Conservation (phyloP, 2,888 invertebrate species). For the Lepidochrysops patricia region DNA sequence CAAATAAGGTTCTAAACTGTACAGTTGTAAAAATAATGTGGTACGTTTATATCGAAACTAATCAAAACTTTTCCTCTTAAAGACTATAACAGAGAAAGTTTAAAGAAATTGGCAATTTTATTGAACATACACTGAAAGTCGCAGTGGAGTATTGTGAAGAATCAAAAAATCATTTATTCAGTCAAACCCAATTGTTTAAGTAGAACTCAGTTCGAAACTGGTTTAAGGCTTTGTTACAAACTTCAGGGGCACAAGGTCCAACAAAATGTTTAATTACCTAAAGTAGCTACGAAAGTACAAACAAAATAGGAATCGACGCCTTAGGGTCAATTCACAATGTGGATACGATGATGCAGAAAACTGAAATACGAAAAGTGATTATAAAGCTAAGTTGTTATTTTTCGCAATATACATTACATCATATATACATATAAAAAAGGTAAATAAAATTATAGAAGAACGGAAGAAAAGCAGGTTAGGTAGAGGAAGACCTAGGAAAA, state of each 20-base stretch:
- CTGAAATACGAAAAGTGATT: too few species aligned
- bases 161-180: background rate
- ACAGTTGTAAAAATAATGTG: background rate
- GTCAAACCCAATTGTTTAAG: background rate
- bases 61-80: slow-evolving; percentile 51
- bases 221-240: background rate
- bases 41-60: slow-evolving; percentile 35
- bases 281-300: background rate
- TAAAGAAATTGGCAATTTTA: slow-evolving; percentile 10
- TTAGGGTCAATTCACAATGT: too few species aligned
- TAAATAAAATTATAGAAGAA: too few species aligned
- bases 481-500: too few species aligned
- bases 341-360: too few species aligned
- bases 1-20: slow-evolving; percentile 22
- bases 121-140: background rate
- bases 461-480: too few species aligned
- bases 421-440: too few species aligned
- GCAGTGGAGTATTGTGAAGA: background rate
- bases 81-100: slow-evolving; percentile 42
- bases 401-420: too few species aligned
- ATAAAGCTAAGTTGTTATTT: too few species aligned
- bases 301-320: too few species aligned
- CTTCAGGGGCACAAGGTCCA: too few species aligned
- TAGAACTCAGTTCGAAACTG: background rate
- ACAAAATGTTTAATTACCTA: background rate